Conservation (phyloP, 2,797 vertebrate genomes). For the Microchirus variegatus region DNA sequence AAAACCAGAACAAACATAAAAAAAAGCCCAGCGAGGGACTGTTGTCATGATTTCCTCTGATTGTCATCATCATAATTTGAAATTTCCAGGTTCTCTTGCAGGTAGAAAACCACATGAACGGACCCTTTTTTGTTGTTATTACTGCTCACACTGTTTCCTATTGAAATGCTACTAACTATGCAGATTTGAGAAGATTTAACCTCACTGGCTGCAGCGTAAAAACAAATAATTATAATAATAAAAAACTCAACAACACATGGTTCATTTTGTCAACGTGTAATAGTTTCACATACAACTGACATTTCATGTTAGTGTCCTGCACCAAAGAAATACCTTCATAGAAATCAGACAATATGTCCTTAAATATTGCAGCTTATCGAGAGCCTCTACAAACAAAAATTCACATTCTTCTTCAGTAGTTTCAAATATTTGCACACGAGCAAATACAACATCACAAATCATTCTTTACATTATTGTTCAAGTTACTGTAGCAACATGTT, state of each 20-base stretch:
- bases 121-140: too few species aligned
- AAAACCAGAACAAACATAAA: too few species aligned
- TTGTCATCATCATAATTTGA: too few species aligned
- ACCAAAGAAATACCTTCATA: conserved; percentile 39
- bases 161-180: too few species aligned
- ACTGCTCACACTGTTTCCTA: too few species aligned
- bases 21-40: too few species aligned
- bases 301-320: conserved; percentile 61
- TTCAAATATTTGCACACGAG: conserved; percentile 41
- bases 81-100: too few species aligned
- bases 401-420: conserved; percentile 63
- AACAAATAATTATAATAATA: not conserved
- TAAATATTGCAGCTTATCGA: conserved; percentile 49
- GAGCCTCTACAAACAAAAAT: conserved; percentile 22
- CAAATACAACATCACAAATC: conserved; percentile 29
- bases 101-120: too few species aligned
- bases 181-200: too few species aligned
- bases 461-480: conserved; percentile 29
- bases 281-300: conserved; percentile 12
- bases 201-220: too few species aligned
- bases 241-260: conserved; percentile 44
- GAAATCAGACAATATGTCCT: conserved; percentile 23
- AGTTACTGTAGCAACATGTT: conserved; percentile 63
- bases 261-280: conserved; percentile 15
- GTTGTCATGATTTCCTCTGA: too few species aligned